Conservation (phyloP, 1,140 invertebrate species). For the Brachionus sp. region DNA sequence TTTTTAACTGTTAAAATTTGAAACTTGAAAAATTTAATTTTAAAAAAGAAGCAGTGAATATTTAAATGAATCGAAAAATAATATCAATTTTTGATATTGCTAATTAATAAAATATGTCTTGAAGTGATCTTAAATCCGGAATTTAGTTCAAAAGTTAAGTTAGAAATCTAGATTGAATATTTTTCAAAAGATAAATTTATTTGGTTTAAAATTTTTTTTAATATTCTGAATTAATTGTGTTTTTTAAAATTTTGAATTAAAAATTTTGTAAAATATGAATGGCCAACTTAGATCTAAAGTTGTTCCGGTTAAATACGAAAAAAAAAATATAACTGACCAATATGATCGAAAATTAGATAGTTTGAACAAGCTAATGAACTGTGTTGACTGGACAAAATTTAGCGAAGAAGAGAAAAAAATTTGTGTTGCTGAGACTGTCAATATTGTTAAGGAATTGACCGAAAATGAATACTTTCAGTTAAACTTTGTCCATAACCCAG, state of each 20-base stretch:
- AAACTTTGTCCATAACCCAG: not conserved
- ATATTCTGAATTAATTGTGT: not conserved
- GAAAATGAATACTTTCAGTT: slow-evolving; percentile 29
- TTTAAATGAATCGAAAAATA: not conserved
- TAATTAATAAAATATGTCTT: not conserved
- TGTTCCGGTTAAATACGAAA: not conserved
- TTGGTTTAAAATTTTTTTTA: not conserved
- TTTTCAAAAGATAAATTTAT: not conserved
- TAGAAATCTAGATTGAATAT: not conserved
- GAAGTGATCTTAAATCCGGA: not conserved
- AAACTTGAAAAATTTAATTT: no score
- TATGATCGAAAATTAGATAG: not conserved
- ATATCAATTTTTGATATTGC: not conserved
- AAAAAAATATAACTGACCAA: not conserved
- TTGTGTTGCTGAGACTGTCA: not conserved
- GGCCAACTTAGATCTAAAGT: slow-evolving; percentile 13
- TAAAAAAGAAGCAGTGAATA: no score
- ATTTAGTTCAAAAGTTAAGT: not conserved
- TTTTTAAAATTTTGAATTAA: not conserved
- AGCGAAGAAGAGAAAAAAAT: not conserved
- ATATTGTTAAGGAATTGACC: not conserved
- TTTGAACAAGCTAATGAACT: not conserved
- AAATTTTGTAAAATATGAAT: not conserved
- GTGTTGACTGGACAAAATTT: not conserved
- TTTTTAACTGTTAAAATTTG: no score